These are phyloP conservation scores for Poicephalus gulielmi DNA, from an alignment of 2,113 vertebrate genomes.

Conservation along the genomic window DNA sequence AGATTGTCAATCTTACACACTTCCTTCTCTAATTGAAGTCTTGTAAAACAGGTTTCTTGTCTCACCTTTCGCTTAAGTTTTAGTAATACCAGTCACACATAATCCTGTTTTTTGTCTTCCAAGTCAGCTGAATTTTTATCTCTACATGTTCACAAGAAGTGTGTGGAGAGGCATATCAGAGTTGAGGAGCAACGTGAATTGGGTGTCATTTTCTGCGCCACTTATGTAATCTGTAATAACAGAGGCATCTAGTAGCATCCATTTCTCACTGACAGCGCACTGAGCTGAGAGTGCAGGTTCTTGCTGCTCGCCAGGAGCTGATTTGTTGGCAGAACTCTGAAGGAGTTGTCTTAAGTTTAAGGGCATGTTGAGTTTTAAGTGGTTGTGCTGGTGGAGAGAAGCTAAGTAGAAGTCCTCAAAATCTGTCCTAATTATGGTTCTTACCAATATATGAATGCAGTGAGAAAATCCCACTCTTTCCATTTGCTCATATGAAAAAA, in stretches of 20 bases:
- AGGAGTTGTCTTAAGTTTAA: neutral
- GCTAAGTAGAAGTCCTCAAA: neutral
- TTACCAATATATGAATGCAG: neutral
- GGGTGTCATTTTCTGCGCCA: conserved; percentile 20
- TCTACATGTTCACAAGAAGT: neutral
- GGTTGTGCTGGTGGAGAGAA: neutral
- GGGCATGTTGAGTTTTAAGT: neutral
- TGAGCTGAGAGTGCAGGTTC: neutral
- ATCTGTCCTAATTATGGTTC: neutral
- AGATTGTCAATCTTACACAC: neutral
- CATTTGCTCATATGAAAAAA: neutral
- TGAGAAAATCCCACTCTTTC: neutral
- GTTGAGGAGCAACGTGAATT: neutral
- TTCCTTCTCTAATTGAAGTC: neutral
- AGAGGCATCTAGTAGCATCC: neutral
- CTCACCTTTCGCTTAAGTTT: neutral
- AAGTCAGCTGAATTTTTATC: neutral
- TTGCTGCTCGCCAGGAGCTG: neutral
- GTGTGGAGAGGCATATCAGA: neutral
- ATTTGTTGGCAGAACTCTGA: neutral
- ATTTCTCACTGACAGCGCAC: conserved; percentile 9
- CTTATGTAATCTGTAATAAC: conserved; percentile 25
- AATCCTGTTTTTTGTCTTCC: neutral
- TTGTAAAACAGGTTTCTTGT: neutral
- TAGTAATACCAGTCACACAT: neutral